Evolutionary conservation across 2,113 vertebrate genomes (phyloP).

Genomic region (Sciurus niger): DNA sequence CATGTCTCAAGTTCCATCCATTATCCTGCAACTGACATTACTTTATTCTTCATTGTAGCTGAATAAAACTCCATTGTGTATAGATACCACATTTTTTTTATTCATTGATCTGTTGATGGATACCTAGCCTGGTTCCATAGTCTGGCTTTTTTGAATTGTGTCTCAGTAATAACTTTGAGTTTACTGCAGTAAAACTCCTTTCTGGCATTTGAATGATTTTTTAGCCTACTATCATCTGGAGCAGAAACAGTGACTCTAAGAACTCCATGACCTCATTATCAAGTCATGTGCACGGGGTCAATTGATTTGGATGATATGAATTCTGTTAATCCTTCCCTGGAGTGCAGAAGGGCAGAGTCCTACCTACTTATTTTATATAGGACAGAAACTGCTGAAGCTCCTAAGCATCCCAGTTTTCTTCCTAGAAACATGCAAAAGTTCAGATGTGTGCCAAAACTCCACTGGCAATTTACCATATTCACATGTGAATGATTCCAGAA

Average conservation of each 20-base stretch:
- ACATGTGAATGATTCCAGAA: neutral
- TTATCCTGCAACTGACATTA: no score
- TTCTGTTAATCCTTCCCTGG: conserved; percentile 33
- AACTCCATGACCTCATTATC: conserved; percentile 33
- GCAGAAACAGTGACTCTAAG: neutral
- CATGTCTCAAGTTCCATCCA: no score
- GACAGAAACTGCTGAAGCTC: neutral
- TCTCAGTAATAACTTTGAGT: neutral
- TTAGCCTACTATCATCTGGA: neutral
- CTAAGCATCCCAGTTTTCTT: neutral
- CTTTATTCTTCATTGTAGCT: no score
- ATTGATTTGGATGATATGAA: neutral
- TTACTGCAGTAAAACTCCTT: neutral
- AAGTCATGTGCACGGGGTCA: neutral
- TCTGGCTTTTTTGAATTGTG: no score
- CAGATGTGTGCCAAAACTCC: neutral
- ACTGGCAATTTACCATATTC: neutral
- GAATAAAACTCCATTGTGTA: no score
- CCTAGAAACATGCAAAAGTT: neutral
- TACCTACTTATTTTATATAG: neutral
- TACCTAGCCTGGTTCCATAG: no score
- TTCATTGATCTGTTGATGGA: no score
- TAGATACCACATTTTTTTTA: no score
- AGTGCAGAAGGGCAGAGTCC: neutral
- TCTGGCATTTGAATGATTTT: conserved; percentile 25